A percentile compares a stretch with the other conserved stretches of the same genome.
These are phyloP conservation scores for Zosterops hypoxanthus DNA, from an alignment of 2,113 vertebrate genomes.

Conservation along the genomic window DNA sequence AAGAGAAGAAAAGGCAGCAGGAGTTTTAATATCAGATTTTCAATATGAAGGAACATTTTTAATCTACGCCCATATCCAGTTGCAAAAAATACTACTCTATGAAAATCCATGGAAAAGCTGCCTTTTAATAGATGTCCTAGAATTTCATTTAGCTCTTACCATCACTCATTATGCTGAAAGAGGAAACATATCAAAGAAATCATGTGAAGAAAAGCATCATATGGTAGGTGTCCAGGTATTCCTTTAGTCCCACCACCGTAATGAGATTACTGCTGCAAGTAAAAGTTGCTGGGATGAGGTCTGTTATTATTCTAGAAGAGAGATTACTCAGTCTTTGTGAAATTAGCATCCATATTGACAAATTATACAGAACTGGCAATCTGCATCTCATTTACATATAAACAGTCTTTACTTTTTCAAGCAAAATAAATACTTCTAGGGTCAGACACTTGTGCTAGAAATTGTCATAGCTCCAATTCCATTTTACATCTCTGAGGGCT, in stretches of 20 bases:
- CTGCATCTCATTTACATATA: constrained; percentile 29
- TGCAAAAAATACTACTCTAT: background rate
- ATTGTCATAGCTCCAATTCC: background rate
- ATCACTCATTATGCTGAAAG: background rate
- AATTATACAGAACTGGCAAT: constrained; percentile 18
- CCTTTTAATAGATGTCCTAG: background rate
- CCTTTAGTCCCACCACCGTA: background rate
- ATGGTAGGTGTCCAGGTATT: background rate
- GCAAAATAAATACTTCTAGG: constrained; percentile 9
- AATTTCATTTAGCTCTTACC: background rate
- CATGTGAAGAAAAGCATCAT: background rate
- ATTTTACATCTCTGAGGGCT: background rate
- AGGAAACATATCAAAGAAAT: background rate
- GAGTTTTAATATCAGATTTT: background rate
- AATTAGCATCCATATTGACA: constrained; percentile 40
- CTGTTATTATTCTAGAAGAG: background rate
- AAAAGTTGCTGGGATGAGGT: background rate
- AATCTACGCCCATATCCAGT: background rate
- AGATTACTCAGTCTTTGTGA: constrained; percentile 15
- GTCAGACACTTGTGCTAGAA: background rate
- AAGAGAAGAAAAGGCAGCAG: background rate
- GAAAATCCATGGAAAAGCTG: background rate
- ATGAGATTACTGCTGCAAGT: background rate
- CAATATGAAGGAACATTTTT: background rate
- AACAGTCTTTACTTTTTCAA: constrained; percentile 37